Evolutionary conservation across 2,888 invertebrate species (phyloP), one percentile per base, ranked within the genome.

Genomic region (Onthophagus sagittarius): DNA sequence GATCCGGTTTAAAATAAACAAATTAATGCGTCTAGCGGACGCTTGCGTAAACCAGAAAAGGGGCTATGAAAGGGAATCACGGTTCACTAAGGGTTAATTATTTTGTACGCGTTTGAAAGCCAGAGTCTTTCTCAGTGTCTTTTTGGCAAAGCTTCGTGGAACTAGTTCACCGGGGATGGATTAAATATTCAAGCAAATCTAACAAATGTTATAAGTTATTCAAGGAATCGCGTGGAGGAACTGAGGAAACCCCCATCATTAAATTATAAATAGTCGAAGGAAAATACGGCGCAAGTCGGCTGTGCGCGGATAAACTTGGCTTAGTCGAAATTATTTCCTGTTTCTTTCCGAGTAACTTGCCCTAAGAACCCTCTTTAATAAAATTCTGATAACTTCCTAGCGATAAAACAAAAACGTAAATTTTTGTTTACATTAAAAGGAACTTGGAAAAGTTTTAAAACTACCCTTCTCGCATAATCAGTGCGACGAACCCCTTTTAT

Each of bases 211-310:
- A 53, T 53, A 53, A 53, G 39, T 53, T 53, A 53, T 53, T 53
- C 39, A 53, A 53, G 2, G 39, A 53, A 53, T 53, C 39, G 11
- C 7, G 39, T 53, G 11, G 39, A 53, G 39, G 39, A 53, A 53
- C 39, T 4, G 39, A 53, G 39, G 39, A 53, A 53, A 53, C 39
- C 39, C 11, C 11, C 39, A 53, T 53, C 39, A 67, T 67, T 64
- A 64, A 64, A 64, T 64, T 67, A 67, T 67, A 67, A 67, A 67
- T n/a, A 31, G 23, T 67, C 32, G 63, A 63, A 63, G 63, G 15
- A 63, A 63, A 63, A 63, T 63, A 63, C 63, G 15, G 15, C 14
- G 39, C 39, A 53, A 53, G 39, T 53, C 9, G 15, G 63, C 15
- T 23, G 67, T 67, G 32, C 67, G 67, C 13, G 67, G 15, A 31